phyloP scores from a whole-genome alignment of 1,140 invertebrate genomes.

The Cephus cinctus region DNA sequence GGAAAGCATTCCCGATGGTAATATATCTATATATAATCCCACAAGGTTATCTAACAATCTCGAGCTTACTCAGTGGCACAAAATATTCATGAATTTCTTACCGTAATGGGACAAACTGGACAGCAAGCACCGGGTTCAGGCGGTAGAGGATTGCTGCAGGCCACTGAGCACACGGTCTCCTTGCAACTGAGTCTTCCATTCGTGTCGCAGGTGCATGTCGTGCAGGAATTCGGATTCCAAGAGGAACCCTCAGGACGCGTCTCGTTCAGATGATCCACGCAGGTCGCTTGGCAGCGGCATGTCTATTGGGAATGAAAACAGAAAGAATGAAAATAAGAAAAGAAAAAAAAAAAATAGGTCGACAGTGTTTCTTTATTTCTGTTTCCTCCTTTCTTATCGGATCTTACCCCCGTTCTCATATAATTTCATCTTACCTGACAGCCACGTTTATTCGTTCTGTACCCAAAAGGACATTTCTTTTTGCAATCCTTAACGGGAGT shows the following conservation, averaged over 20 bases:
- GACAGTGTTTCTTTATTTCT: not conserved
- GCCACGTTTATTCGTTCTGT: conserved; percentile 39
- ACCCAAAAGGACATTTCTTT: conserved; percentile 43
- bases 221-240: conserved; percentile 44
- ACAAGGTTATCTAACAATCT: too few relatives aligned
- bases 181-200: conserved; percentile 43
- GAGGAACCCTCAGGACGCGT: conserved; percentile 42
- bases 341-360: not conserved
- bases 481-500: conserved; percentile 34
- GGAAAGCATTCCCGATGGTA: too few relatives aligned
- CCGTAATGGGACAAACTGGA: conserved; percentile 43
- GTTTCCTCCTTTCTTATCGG: not conserved
- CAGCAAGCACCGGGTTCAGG: conserved; percentile 41
- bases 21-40: too few relatives aligned
- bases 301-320: conserved; percentile 26
- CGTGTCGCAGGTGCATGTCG: conserved; percentile 41
- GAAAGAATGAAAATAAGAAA: not conserved
- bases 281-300: conserved; percentile 42
- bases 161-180: conserved; percentile 43
- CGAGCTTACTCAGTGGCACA: too few relatives aligned
- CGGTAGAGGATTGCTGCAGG: conserved; percentile 42
- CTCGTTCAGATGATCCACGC: conserved; percentile 40
- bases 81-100: too few relatives aligned
- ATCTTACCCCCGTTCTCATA: not conserved
- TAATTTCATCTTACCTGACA: conserved; percentile 36